A percentile compares a stretch with the other conserved stretches of the same genome.
These are phyloP conservation scores for Capricornis sumatraensis DNA, from an alignment of 2,113 vertebrate species.

Conservation along the genomic window DNA sequence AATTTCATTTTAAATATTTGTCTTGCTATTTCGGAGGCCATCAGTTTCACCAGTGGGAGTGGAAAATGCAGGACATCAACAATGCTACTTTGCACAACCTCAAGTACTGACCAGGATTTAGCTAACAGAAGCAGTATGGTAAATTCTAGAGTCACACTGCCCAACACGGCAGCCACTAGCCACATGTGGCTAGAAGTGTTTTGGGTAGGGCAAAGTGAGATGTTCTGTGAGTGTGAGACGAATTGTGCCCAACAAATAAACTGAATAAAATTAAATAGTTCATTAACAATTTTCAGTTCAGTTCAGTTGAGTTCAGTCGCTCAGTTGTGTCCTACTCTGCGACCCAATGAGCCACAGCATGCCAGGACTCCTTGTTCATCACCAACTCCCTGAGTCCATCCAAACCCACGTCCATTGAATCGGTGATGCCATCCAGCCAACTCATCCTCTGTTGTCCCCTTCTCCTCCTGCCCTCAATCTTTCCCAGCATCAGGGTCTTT, in stretches of 20 bases:
- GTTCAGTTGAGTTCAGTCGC: too few relatives aligned
- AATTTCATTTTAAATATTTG: background rate
- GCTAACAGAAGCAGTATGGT: background rate
- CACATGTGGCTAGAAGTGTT: background rate
- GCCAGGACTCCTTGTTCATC: too few relatives aligned
- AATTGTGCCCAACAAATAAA: background rate
- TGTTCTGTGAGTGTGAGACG: background rate
- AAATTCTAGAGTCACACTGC: background rate
- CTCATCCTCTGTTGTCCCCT: too few relatives aligned
- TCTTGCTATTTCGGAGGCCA: background rate
- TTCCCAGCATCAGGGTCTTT: too few relatives aligned
- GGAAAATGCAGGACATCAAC: background rate
- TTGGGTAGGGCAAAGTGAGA: background rate
- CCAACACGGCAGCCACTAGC: background rate
- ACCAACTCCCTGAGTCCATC: too few relatives aligned
- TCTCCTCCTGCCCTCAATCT: too few relatives aligned
- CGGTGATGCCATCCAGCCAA: too few relatives aligned
- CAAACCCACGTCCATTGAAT: too few relatives aligned
- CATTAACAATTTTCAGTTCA: background rate
- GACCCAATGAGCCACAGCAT: accelerated
- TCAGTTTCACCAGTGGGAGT: background rate
- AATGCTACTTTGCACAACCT: background rate
- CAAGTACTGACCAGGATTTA: background rate
- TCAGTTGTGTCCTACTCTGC: too few relatives aligned
- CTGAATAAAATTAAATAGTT: background rate